Evolutionary conservation across 1,140 invertebrate species (phyloP).

Genomic region (Trichonephila clavata): DNA sequence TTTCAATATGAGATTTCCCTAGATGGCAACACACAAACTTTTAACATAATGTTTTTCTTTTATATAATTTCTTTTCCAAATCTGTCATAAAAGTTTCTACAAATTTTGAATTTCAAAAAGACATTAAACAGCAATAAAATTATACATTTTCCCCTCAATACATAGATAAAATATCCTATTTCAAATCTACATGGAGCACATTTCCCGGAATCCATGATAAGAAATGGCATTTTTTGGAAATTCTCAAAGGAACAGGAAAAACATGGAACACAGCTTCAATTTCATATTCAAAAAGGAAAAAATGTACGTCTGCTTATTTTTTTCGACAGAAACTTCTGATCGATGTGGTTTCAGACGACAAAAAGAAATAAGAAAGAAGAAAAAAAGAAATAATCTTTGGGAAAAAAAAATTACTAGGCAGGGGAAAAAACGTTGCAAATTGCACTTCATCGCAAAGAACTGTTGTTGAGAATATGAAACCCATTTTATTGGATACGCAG

Average conservation of each 20-base stretch:
- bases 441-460: conserved; percentile 11
- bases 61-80: not conserved
- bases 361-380: too few relatives aligned
- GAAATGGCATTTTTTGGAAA: not conserved
- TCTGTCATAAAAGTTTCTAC: not conserved
- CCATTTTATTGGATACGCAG: conserved; percentile 5
- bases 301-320: not conserved
- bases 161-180: not conserved
- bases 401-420: not conserved
- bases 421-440: not conserved
- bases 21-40: too few relatives aligned
- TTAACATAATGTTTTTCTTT: too few relatives aligned
- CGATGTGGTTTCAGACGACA: conserved; percentile 21
- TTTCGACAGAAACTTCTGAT: not conserved
- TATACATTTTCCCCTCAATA: not conserved
- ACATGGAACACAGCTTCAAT: conserved; percentile 21
- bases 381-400: not conserved
- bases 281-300: conserved; percentile 18
- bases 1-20: too few relatives aligned
- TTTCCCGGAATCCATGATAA: conserved; percentile 3
- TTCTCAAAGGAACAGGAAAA: conserved; percentile 3
- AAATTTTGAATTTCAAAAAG: not conserved
- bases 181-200: not conserved
- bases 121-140: conserved; percentile 6
- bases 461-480: conserved; percentile 22